Evolutionary conservation across 2,888 invertebrate species (phyloP), one percentile per base, ranked within the genome.

Genomic region (Mimachlamys varia): DNA sequence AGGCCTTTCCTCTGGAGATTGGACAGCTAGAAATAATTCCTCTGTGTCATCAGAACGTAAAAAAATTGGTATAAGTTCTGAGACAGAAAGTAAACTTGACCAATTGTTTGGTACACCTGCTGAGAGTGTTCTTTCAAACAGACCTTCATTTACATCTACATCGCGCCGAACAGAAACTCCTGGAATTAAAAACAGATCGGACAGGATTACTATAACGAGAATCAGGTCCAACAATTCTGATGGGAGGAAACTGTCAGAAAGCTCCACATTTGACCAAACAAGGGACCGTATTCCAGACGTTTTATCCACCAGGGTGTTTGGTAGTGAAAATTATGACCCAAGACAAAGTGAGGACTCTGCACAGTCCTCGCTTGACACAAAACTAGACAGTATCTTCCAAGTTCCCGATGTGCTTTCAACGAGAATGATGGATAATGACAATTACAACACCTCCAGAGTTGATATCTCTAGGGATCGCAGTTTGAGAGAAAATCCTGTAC

Each of bases 1-100:
- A 76, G 33, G 62, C 62, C n/a, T 62, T 62, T 62, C 62, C 22
- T 62, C 62, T 62, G 22, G 33, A 33, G 76, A 76, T 76, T 76
- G 22, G 22, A 76, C 58, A 58, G n/a, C 76, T 76, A 76, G 76
- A 33, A 76, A 76, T 33, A 10, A 13, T 33, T 76, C 33, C 0
- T 27, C 33, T 76, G 5, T 33, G 15, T 22, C 76, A 22, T 33
- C 13, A 10, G 33, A 76, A 33, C 76, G 33, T 27, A 76, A 76
- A 76, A 76, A 76, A 76, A 33, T 76, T 76, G 76, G 76, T 76
- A 7, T 76, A 33, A 76, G 76, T 76, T 5, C 27, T 33, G 76
- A 76, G 76, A 33, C 76, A 27, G 76, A 76, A 33, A 76, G 33
- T 5, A 76, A 33, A 76, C 76, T 76, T 19, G 76, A 76, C 5